phyloP scores from a whole-genome alignment of 1,140 invertebrate species.

The Odontomachus brunneus region DNA sequence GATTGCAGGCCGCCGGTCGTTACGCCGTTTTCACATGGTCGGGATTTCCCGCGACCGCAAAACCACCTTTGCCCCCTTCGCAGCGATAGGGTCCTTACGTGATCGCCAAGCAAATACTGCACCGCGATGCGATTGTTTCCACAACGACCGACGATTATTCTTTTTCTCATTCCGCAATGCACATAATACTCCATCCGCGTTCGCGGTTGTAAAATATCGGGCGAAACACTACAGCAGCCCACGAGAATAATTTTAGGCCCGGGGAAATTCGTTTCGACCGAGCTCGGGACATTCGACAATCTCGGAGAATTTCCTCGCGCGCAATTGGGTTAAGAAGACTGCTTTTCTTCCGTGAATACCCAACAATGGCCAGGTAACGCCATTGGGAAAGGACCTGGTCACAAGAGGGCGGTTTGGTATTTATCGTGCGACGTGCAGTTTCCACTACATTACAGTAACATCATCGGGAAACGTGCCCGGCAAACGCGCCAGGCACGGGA shows the following conservation, averaged over 20 bases:
- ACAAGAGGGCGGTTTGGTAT: conserved; percentile 53
- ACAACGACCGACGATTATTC: not conserved
- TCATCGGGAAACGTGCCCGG: conserved; percentile 39
- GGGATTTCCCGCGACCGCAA: conserved; percentile 37
- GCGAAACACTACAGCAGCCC: not conserved
- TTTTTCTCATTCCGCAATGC: not conserved
- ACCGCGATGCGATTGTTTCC: conserved; percentile 6
- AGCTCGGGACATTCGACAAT: not conserved
- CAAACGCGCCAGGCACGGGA: not conserved
- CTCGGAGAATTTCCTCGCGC: not conserved
- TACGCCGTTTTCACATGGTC: conserved; percentile 26
- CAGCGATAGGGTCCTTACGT: conserved; percentile 14
- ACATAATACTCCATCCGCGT: not conserved
- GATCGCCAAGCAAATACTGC: conserved; percentile 35
- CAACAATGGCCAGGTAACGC: conserved; percentile 5
- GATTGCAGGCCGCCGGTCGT: conserved; percentile 23
- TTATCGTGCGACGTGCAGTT: conserved; percentile 59
- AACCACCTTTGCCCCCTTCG: not conserved
- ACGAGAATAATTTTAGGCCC: not conserved
- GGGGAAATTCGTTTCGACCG: not conserved
- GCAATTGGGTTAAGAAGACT: conserved; percentile 36
- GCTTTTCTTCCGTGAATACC: not conserved
- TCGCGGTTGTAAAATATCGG: not conserved
- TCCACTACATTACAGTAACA: conserved; percentile 26
- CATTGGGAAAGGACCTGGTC: not conserved